Percentiles rank a stretch among this genome's conserved stretches.
These are phyloP conservation scores for Napeogenes inachia DNA, from an alignment of 2,888 invertebrate genomes.

Conservation along the genomic window DNA sequence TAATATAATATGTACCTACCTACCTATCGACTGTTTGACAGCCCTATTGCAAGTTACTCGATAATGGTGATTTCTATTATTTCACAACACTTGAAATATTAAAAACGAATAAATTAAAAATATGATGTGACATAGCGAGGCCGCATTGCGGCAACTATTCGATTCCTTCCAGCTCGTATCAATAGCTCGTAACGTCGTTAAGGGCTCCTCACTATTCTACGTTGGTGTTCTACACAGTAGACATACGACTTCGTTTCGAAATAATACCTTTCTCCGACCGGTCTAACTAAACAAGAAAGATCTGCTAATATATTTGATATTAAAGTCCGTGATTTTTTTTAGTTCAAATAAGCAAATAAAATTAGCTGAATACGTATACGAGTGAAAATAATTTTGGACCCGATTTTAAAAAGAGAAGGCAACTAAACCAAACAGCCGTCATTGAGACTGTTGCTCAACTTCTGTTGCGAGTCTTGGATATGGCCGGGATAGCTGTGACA, in stretches of 20 bases:
- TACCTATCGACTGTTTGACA: constrained; percentile 69
- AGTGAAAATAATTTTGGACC: constrained; percentile 67
- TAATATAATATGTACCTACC: constrained; percentile 68
- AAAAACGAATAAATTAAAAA: constrained; percentile 39
- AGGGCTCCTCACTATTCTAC: constrained; percentile 61
- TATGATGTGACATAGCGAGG: constrained; percentile 23
- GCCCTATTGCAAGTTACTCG: constrained; percentile 52
- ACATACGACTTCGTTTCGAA: constrained; percentile 75
- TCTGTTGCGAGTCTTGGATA: constrained; percentile 62
- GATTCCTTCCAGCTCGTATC: constrained; percentile 22
- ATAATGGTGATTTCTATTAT: constrained; percentile 51
- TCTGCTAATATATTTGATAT: constrained; percentile 26
- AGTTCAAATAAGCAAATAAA: not conserved
- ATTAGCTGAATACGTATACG: constrained; percentile 55
- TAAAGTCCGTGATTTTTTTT: not conserved
- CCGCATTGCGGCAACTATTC: not conserved
- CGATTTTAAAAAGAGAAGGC: constrained; percentile 21
- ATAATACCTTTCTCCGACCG: constrained; percentile 56
- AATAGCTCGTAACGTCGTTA: constrained; percentile 39
- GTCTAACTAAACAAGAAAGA: constrained; percentile 26
- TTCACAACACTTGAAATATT: constrained; percentile 60
- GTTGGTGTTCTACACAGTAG: constrained; percentile 76
- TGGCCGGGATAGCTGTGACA: constrained; percentile 76
- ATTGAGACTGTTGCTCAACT: constrained; percentile 76
- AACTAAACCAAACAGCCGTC: constrained; percentile 80